Percentiles rank a stretch among this genome's conserved stretches.
Evolutionary conservation across 1,140 invertebrate genomes (phyloP).

Genomic region (Cephus cinctus): DNA sequence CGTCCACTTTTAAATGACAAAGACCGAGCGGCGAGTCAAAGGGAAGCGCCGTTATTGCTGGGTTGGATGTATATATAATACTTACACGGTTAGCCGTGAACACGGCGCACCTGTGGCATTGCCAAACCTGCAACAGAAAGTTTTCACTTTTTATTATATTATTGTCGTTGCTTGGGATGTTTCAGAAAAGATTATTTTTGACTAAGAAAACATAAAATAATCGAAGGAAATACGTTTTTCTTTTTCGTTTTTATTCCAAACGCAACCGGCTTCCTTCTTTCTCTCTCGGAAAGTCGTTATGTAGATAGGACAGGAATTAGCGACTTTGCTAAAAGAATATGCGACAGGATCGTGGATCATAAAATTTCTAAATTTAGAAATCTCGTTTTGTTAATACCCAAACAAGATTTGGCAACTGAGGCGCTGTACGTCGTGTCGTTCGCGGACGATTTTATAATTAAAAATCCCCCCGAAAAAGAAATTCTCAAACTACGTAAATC

Average conservation of each 20-base stretch:
- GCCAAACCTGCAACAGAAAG: not conserved
- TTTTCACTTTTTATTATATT: no score
- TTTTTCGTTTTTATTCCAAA: no score
- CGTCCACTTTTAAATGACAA: slow-evolving; percentile 9
- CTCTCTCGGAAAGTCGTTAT: no score
- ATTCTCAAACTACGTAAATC: no score
- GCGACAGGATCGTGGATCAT: slow-evolving; percentile 27
- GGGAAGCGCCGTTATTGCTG: not conserved
- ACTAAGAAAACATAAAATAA: no score
- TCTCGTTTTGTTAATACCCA: slow-evolving; percentile 26
- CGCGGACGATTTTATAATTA: slow-evolving; percentile 14
- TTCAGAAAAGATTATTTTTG: no score
- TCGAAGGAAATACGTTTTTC: no score
- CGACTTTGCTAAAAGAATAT: no score
- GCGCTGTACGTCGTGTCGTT: slow-evolving; percentile 12
- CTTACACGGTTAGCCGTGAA: not conserved
- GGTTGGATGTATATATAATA: not conserved
- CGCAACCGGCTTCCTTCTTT: no score
- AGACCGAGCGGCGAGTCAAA: slow-evolving; percentile 7
- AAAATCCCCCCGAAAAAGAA: no score
- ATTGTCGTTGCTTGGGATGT: no score
- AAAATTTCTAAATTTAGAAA: slow-evolving; percentile 42
- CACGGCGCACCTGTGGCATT: not conserved
- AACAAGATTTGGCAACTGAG: slow-evolving; percentile 22
- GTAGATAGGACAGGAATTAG: no score